Percentiles rank a stretch among this genome's conserved stretches.
Evolutionary conservation across 2,888 invertebrate species (phyloP).

Genomic region (Lochmaea capreae): DNA sequence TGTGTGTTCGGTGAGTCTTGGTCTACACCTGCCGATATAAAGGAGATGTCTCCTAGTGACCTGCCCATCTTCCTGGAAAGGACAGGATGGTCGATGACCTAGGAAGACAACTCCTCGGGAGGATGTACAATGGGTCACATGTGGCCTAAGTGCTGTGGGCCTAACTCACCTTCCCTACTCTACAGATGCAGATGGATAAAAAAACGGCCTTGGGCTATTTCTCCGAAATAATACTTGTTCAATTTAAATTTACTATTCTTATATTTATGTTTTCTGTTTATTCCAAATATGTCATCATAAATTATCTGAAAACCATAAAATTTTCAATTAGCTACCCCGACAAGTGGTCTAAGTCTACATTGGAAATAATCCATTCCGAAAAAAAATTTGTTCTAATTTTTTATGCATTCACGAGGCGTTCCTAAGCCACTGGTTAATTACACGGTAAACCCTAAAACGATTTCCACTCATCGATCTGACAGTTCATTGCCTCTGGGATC

Average conservation of each 20-base stretch:
- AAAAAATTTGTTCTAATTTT: constrained; percentile 43
- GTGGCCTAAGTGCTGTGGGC: no score
- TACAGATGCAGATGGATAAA: no score
- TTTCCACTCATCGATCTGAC: constrained; percentile 58
- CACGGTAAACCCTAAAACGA: constrained; percentile 57
- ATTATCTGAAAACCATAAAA: constrained; percentile 1
- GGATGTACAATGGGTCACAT: no score
- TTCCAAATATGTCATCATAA: background rate
- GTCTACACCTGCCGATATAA: no score
- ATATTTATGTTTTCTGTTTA: background rate
- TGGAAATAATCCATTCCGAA: constrained; percentile 14
- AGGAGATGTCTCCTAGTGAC: no score
- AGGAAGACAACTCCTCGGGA: no score
- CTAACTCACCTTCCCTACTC: no score
- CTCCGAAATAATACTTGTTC: no score
- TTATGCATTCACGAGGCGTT: constrained; percentile 54
- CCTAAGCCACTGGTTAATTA: constrained; percentile 61
- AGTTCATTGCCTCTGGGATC: constrained; percentile 54
- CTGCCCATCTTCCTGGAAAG: no score
- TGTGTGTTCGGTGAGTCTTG: no score
- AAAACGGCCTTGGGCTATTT: no score
- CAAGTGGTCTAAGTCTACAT: background rate
- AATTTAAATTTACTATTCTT: background rate
- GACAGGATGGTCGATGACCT: no score
- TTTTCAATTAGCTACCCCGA: background rate